Percentiles rank a stretch among this genome's conserved stretches.
phyloP scores from a whole-genome alignment of 2,113 vertebrate species.

The Picathartes gymnocephalus region DNA sequence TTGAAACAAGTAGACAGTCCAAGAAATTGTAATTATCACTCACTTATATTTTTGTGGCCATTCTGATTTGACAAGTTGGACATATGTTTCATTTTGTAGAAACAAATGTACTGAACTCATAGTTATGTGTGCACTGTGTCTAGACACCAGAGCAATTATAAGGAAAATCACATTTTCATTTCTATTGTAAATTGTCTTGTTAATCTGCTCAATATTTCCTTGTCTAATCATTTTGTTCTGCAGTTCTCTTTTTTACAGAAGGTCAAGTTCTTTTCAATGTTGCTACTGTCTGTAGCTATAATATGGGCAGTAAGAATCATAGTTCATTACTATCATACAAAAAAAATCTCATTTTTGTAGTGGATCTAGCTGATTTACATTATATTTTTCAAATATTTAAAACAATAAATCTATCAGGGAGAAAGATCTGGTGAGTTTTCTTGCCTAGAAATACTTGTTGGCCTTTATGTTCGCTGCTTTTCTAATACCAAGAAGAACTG shows the following conservation, averaged over 20 bases:
- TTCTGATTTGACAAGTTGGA: neutral
- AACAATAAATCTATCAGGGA: neutral
- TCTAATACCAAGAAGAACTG: neutral
- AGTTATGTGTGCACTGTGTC: neutral
- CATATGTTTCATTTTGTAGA: neutral
- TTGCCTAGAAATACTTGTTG: neutral
- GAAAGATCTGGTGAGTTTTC: neutral
- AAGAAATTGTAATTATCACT: neutral
- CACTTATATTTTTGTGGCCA: neutral
- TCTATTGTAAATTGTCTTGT: conserved; percentile 36
- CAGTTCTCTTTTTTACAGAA: conserved; percentile 12
- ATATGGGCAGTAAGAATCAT: neutral
- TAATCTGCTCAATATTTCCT: conserved; percentile 45
- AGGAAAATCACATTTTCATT: conserved; percentile 49
- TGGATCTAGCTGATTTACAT: neutral
- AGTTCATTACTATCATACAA: neutral
- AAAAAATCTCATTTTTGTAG: neutral
- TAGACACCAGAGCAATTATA: conserved; percentile 35
- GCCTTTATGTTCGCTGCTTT: neutral
- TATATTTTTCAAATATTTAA: neutral
- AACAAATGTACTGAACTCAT: conserved; percentile 41
- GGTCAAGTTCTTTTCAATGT: conserved; percentile 17
- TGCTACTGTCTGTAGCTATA: neutral
- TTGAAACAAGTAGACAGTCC: neutral
- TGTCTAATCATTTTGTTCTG: conserved; percentile 14